These are phyloP conservation scores for Acanthurus tractus DNA, from an alignment of 2,797 vertebrate species.

Conservation along the genomic window DNA sequence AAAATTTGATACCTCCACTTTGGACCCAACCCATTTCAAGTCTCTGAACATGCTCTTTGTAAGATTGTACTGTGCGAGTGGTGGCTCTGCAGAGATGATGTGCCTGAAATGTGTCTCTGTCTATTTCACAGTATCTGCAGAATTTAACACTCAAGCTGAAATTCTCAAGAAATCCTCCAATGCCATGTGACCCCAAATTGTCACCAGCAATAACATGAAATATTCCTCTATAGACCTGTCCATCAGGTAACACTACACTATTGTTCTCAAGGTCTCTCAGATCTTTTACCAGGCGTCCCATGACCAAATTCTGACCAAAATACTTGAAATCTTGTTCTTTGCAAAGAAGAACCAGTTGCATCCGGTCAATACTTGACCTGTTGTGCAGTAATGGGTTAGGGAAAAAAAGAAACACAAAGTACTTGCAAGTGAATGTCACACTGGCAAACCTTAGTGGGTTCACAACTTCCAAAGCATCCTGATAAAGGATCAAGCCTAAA, in stretches of 20 bases:
- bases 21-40: slow-evolving; percentile 1
- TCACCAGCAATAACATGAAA: too few species aligned
- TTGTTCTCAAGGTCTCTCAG: slow-evolving; percentile 24
- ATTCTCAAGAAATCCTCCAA: slow-evolving; percentile 37
- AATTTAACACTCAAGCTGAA: slow-evolving; percentile 30
- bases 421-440: too few species aligned
- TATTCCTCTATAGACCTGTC: slow-evolving; percentile 14
- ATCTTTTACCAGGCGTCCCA: slow-evolving; percentile 23
- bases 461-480: slow-evolving; percentile 35
- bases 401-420: too few species aligned
- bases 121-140: slow-evolving; percentile 37
- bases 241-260: slow-evolving; percentile 16
- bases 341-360: slow-evolving; percentile 33
- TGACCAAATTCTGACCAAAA: slow-evolving; percentile 28
- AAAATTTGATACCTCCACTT: slow-evolving; percentile 32
- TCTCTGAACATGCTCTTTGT: slow-evolving; percentile 12
- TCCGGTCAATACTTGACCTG: slow-evolving; percentile 39
- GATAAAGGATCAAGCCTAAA: slow-evolving; percentile 32
- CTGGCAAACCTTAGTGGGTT: slow-evolving; percentile 26
- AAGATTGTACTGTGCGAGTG: slow-evolving; percentile 14
- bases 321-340: slow-evolving; percentile 32
- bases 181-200: not conserved
- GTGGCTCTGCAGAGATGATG: slow-evolving; percentile 18
- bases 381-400: slow-evolving; percentile 26
- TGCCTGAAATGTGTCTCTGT: slow-evolving; percentile 10